A percentile compares a stretch with the other conserved stretches of the same genome.
phyloP scores from a whole-genome alignment of 2,888 invertebrate genomes.

The Drosophila acutilabella region DNA sequence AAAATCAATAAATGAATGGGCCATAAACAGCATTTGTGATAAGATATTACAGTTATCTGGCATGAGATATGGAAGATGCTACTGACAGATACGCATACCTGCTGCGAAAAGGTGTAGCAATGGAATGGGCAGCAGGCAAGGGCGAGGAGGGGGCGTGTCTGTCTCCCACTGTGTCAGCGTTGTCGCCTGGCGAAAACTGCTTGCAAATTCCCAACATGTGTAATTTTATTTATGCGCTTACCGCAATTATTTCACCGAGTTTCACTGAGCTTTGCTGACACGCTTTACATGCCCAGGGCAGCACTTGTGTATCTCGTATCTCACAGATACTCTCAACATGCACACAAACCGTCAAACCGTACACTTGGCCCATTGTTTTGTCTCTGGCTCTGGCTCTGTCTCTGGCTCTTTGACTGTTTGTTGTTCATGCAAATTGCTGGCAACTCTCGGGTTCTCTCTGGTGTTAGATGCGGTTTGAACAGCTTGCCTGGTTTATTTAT shows the following conservation, averaged over 20 bases:
- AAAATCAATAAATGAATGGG: conserved; percentile 55
- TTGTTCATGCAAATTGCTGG: conserved; percentile 61
- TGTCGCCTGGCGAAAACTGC: conserved; percentile 44
- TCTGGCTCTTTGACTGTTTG: conserved; percentile 25
- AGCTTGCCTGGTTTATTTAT: conserved; percentile 66
- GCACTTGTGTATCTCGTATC: conserved; percentile 54
- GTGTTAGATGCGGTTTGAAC: conserved; percentile 65
- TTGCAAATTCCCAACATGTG: conserved; percentile 63
- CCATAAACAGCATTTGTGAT: conserved; percentile 42
- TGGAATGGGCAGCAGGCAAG: no score
- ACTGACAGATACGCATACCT: conserved; percentile 36
- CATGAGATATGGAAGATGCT: conserved; percentile 39
- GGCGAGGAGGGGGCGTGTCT: conserved; percentile 28
- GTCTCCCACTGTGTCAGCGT: conserved; percentile 35
- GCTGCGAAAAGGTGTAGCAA: conserved; percentile 6
- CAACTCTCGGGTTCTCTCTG: conserved; percentile 55
- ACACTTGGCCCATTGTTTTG: conserved; percentile 61
- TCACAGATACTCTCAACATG: conserved; percentile 43
- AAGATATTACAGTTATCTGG: conserved; percentile 53
- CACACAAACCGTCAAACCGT: background rate
- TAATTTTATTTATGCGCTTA: conserved; percentile 66
- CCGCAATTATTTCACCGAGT: conserved; percentile 77
- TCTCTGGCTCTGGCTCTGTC: conserved; percentile 53
- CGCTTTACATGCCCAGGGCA: conserved; percentile 74
- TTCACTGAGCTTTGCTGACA: conserved; percentile 79